These are phyloP conservation scores for Tineola bisselliella DNA, from an alignment of 2,888 invertebrate species.

Conservation along the genomic window DNA sequence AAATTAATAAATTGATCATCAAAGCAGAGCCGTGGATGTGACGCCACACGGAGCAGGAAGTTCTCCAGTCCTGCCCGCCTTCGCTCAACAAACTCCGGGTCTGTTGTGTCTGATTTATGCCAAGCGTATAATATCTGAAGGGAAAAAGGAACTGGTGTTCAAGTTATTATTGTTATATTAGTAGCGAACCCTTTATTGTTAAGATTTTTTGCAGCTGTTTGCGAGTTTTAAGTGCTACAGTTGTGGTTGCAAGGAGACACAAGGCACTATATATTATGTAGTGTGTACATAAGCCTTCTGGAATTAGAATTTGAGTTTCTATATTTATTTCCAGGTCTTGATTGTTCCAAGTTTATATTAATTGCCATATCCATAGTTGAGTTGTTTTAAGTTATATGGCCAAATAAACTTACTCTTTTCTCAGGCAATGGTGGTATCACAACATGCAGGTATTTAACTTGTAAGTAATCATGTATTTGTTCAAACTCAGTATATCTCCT, in stretches of 20 bases:
- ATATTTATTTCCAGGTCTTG: too few relatives aligned
- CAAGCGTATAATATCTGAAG: conserved; percentile 74
- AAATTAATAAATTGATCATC: conserved; percentile 82
- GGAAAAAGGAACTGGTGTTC: not conserved
- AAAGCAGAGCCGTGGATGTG: conserved; percentile 77
- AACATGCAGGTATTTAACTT: conserved; percentile 80
- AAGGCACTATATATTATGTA: too few relatives aligned
- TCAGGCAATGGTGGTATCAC: conserved; percentile 85
- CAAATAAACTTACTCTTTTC: conserved; percentile 67
- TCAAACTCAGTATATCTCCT: conserved; percentile 88
- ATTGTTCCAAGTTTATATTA: not conserved
- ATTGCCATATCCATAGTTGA: too few relatives aligned
- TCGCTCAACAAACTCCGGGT: conserved; percentile 86
- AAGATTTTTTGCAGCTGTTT: too few relatives aligned
- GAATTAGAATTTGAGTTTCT: too few relatives aligned
- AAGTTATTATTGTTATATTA: too few relatives aligned
- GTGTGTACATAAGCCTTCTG: too few relatives aligned
- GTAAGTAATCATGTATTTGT: conserved; percentile 78
- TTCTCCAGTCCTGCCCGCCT: conserved; percentile 84
- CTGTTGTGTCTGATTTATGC: conserved; percentile 85
- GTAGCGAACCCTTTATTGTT: too few relatives aligned
- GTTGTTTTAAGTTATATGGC: too few relatives aligned
- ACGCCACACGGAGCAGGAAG: conserved; percentile 78
- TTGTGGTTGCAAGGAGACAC: too few relatives aligned
- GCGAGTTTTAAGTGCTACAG: too few relatives aligned